phyloP scores from a whole-genome alignment of 2,113 vertebrate genomes.

The Syngnathus typhle region DNA sequence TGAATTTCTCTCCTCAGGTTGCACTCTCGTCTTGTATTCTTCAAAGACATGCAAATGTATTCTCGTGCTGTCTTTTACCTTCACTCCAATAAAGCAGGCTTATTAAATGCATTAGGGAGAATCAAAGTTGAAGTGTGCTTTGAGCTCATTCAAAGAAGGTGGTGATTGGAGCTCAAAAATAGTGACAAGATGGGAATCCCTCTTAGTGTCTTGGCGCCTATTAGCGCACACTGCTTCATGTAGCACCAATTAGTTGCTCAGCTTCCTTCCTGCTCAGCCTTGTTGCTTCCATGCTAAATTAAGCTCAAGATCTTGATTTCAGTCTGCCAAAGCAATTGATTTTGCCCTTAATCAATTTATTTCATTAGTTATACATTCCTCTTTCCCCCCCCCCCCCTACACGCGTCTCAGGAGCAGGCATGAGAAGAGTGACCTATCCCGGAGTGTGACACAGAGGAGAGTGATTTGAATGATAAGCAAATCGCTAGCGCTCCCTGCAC shows the following conservation, averaged over 20 bases:
- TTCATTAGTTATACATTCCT: conserved; percentile 90
- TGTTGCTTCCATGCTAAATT: conserved; percentile 83
- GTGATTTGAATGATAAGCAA: conserved; percentile 91
- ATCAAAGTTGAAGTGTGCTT: conserved; percentile 65
- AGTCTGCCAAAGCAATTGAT: conserved; percentile 85
- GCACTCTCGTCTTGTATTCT: conserved; percentile 54
- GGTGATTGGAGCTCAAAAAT: conserved; percentile 43
- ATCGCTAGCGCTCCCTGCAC: conserved; percentile 71
- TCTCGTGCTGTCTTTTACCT: conserved; percentile 39
- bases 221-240: conserved; percentile 81
- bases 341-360: conserved; percentile 88
- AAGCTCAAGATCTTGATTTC: conserved; percentile 85
- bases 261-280: conserved; percentile 72
- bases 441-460: conserved; percentile 75
- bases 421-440: conserved; percentile 80
- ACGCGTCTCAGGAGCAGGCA: conserved; percentile 57
- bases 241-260: conserved; percentile 82
- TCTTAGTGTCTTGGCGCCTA: conserved; percentile 64
- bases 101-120: conserved; percentile 71
- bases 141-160: conserved; percentile 52
- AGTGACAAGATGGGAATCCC: conserved; percentile 46
- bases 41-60: conserved; percentile 69
- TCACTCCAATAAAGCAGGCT: conserved; percentile 54
- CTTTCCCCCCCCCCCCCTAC: conserved; percentile 47
- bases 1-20: conserved; percentile 45